phyloP scores from a whole-genome alignment of 2,797 vertebrate genomes.

The Diceros bicornis region DNA sequence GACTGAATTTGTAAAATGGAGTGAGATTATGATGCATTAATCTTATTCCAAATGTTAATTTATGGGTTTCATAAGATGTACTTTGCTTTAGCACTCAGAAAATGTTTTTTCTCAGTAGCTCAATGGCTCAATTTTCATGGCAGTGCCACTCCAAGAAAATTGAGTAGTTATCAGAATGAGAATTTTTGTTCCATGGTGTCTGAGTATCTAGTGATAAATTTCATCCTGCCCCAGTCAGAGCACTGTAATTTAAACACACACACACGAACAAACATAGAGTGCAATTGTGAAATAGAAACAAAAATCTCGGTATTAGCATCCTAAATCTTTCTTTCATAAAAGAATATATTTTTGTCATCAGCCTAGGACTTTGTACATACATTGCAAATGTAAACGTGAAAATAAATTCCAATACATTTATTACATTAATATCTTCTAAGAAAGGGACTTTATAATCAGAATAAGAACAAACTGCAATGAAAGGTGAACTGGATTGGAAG shows the following conservation, averaged over 20 bases:
- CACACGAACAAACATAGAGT: not conserved
- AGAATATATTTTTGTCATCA: not conserved
- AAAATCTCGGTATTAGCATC: not conserved
- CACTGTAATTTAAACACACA: not conserved
- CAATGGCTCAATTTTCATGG: conserved; percentile 83
- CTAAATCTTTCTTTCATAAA: not conserved
- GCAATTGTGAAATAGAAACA: not conserved
- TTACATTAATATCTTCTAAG: not conserved
- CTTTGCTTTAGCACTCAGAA: conserved; percentile 53
- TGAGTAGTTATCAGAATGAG: conserved; percentile 80
- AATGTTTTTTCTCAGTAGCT: conserved; percentile 78
- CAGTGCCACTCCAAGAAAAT: conserved; percentile 85
- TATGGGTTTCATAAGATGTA: conserved; percentile 77
- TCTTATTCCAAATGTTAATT: conserved; percentile 78
- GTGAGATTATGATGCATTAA: conserved; percentile 49
- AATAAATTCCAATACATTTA: not conserved
- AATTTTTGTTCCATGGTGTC: conserved; percentile 66
- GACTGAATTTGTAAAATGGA: conserved; percentile 28
- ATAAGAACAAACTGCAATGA: not conserved
- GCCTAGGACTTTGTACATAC: not conserved
- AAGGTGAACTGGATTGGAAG: not conserved
- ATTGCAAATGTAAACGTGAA: not conserved
- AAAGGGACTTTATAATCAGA: not conserved
- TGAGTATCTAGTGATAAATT: conserved; percentile 83
- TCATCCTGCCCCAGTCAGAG: conserved; percentile 37